Evolutionary conservation across 2,888 invertebrate species (phyloP).

Genomic region (Escarpia spicata): DNA sequence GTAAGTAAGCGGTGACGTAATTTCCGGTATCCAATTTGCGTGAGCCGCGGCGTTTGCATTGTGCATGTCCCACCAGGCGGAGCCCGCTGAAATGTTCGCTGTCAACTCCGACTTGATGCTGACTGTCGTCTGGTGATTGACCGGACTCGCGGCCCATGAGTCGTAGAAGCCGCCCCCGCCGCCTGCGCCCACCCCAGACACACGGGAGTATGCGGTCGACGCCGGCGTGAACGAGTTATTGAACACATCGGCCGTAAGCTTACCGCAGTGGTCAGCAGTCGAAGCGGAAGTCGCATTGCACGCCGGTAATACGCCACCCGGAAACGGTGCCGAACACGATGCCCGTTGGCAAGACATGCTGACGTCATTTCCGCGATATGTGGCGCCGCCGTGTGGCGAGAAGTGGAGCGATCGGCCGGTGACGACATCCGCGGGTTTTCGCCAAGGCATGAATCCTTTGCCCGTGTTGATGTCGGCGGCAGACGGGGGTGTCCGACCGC

Average conservation of each 20-base stretch:
- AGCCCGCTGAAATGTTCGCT: slow-evolving; percentile 66
- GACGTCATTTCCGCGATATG: slow-evolving; percentile 19
- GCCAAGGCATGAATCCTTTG: slow-evolving; percentile 12
- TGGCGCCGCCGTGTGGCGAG: slow-evolving; percentile 14
- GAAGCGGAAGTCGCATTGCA: background rate
- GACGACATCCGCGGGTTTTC: background rate
- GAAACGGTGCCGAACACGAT: background rate
- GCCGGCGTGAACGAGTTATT: slow-evolving; percentile 1
- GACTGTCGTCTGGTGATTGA: slow-evolving; percentile 25
- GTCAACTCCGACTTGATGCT: slow-evolving; percentile 81
- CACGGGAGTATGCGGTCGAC: background rate
- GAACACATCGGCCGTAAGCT: background rate
- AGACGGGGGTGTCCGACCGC: background rate
- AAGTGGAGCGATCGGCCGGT: slow-evolving; percentile 19
- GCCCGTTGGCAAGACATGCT: background rate
- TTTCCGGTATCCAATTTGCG: slow-evolving; percentile 54
- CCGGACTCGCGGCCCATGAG: background rate
- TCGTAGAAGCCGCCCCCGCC: slow-evolving; percentile 63
- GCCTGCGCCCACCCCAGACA: slow-evolving; percentile 14
- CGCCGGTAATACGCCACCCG: background rate
- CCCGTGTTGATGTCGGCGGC: background rate
- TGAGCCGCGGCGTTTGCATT: slow-evolving; percentile 29
- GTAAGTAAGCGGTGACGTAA: slow-evolving; percentile 29
- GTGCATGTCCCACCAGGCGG: slow-evolving; percentile 88
- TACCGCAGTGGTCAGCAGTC: background rate